These are phyloP conservation scores for Percina caprodes DNA, from an alignment of 2,113 vertebrate genomes.

Conservation along the genomic window DNA sequence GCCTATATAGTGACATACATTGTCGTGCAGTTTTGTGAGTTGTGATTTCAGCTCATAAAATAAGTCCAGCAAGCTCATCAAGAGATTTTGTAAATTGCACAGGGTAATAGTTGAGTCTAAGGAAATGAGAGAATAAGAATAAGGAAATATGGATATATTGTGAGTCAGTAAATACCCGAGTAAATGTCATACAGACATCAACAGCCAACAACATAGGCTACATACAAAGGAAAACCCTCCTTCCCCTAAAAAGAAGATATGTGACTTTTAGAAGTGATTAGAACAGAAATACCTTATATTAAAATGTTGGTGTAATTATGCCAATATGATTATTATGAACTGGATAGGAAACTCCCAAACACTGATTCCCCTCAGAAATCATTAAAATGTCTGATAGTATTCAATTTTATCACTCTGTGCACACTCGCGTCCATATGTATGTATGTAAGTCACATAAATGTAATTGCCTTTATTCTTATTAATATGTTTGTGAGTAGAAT, in stretches of 20 bases:
- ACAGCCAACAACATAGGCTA: too few relatives aligned
- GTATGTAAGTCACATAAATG: too few relatives aligned
- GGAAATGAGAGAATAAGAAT: too few relatives aligned
- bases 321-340: background rate
- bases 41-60: background rate
- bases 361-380: background rate
- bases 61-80: background rate
- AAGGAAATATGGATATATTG: background rate
- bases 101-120: background rate
- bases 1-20: background rate
- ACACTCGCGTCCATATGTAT: background rate
- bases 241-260: background rate
- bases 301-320: too few relatives aligned
- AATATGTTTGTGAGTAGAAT: background rate
- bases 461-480: background rate
- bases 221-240: background rate
- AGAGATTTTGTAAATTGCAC: background rate
- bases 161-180: background rate
- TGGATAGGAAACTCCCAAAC: background rate
- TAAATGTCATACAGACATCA: too few relatives aligned
- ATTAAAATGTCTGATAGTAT: background rate
- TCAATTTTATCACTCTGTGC: background rate
- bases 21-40: background rate
- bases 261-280: background rate
- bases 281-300: background rate